These are phyloP conservation scores for Monochamus alternatus DNA, from an alignment of 2,888 invertebrate species.

Conservation along the genomic window DNA sequence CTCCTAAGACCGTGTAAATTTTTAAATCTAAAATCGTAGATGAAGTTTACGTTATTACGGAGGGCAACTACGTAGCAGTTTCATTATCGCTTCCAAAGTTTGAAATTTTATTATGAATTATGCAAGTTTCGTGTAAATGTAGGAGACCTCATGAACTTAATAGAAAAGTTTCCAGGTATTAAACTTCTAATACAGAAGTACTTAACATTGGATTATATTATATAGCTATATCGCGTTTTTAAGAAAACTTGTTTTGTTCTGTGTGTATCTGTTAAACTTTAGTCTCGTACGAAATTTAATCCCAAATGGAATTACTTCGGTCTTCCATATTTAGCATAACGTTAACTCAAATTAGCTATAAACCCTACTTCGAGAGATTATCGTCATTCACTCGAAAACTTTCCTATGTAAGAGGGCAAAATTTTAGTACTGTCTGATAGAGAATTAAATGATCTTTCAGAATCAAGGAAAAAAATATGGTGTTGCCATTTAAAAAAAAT, in stretches of 20 bases:
- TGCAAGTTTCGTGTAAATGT: constrained; percentile 16
- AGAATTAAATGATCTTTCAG: too few relatives aligned
- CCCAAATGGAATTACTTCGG: too few relatives aligned
- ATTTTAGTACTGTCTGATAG: too few relatives aligned
- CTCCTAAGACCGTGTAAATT: constrained; percentile 19
- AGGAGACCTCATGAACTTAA: constrained; percentile 6
- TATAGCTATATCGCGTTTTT: background rate
- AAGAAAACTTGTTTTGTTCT: background rate
- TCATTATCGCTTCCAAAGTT: background rate
- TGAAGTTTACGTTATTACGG: constrained; percentile 4
- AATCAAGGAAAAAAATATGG: too few relatives aligned
- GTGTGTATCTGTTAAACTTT: too few relatives aligned
- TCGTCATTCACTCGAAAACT: too few relatives aligned
- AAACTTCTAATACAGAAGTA: background rate
- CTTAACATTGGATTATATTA: background rate
- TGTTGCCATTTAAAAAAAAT: too few relatives aligned
- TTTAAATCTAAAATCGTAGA: constrained; percentile 23
- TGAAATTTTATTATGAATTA: constrained; percentile 18
- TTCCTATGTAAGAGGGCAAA: too few relatives aligned
- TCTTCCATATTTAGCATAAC: too few relatives aligned
- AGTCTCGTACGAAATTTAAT: too few relatives aligned
- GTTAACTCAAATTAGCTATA: too few relatives aligned
- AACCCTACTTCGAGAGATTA: too few relatives aligned
- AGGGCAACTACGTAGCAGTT: constrained; percentile 4
- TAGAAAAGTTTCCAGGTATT: constrained; percentile 6